A percentile compares a stretch with the other conserved stretches of the same genome.
Conservation (phyloP, 2,888 invertebrate species). For the Tetranychus piercei region DNA sequence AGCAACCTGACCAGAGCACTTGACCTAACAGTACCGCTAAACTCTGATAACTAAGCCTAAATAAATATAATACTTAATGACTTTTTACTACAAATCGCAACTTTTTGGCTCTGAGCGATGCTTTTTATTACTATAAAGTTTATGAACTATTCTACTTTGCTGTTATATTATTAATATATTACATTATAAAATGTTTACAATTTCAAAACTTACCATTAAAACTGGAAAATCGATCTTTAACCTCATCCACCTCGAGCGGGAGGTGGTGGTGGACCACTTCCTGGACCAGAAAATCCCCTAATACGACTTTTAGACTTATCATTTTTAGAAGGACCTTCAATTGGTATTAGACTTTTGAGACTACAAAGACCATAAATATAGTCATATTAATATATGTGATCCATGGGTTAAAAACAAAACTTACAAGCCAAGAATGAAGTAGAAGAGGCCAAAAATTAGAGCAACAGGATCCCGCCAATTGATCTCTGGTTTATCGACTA, state of each 20-base stretch:
- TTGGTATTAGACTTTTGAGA: background rate
- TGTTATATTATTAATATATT: background rate
- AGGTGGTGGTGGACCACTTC: constrained; percentile 6
- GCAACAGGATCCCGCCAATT: background rate
- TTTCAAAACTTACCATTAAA: background rate
- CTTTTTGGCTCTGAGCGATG: too few species aligned
- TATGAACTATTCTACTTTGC: too few species aligned
- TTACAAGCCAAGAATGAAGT: constrained; percentile 4
- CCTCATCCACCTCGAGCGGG: constrained; percentile 8
- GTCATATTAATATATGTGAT: background rate
- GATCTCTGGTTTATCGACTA: background rate
- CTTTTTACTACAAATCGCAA: too few species aligned
- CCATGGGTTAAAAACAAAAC: background rate
- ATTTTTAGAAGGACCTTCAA: background rate
- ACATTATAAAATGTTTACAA: background rate
- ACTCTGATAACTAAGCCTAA: too few species aligned
- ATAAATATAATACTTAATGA: too few species aligned
- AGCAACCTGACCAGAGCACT: too few species aligned
- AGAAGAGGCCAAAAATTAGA: background rate
- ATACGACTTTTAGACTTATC: background rate
- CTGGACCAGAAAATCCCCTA: background rate
- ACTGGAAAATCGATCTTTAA: background rate
- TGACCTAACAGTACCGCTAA: too few species aligned
- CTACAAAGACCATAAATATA: background rate
- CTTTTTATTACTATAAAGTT: too few species aligned